Evolutionary conservation across 2,797 vertebrate species (phyloP).

Genomic region (Channallabes apus): DNA sequence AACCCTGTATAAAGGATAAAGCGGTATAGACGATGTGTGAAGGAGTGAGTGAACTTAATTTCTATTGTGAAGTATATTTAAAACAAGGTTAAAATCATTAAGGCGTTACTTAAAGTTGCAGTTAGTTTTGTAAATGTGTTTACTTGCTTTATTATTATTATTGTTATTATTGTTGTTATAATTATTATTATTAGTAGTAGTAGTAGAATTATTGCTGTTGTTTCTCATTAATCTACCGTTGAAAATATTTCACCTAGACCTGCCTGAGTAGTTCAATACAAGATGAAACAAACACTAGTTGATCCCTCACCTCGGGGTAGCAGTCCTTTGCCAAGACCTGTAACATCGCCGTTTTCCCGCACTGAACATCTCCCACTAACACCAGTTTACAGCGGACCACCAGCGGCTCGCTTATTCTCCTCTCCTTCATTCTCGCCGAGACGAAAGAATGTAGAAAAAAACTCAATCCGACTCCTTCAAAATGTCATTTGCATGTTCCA

Average conservation of each 20-base stretch:
- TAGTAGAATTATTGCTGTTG: not conserved
- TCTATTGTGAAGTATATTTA: not conserved
- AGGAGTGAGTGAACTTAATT: no score
- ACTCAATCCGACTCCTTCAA: not conserved
- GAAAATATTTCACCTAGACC: not conserved
- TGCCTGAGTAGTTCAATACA: not conserved
- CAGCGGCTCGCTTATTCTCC: slow-evolving; percentile 79
- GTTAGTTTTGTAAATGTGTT: not conserved
- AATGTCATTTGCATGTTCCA: not conserved
- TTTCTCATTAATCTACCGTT: not conserved
- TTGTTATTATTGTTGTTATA: not conserved
- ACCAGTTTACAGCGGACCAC: slow-evolving; percentile 91
- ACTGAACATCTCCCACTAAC: slow-evolving; percentile 93
- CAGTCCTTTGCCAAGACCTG: slow-evolving; percentile 94
- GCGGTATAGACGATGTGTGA: no score
- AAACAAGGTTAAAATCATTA: no score
- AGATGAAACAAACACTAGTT: not conserved
- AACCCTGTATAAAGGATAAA: no score
- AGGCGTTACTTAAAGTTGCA: not conserved
- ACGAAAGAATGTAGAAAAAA: not conserved
- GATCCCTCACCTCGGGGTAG: slow-evolving; percentile 88
- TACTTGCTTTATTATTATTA: not conserved
- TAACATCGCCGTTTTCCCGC: slow-evolving; percentile 96
- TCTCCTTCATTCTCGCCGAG: slow-evolving; percentile 82
- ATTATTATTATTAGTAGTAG: not conserved